A percentile compares a stretch with the other conserved stretches of the same genome.
Conservation (phyloP, 2,113 vertebrate species). For the Campylorhamphus procurvoides region DNA sequence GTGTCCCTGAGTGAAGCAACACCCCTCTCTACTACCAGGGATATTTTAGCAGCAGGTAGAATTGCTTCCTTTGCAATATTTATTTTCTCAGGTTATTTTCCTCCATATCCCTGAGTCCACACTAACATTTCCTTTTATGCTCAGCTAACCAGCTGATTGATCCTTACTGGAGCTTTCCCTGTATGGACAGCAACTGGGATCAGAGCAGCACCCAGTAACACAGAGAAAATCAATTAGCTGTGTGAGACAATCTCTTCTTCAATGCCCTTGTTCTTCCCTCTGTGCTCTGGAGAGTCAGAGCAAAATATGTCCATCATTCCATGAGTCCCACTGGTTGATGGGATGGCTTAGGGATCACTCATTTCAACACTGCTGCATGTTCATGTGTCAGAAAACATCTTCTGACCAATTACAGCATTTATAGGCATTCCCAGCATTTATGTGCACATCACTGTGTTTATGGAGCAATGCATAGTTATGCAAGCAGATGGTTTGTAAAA, state of each 20-base stretch:
- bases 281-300: neutral
- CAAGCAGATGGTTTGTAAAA: neutral
- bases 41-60: neutral
- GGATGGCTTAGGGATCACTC: neutral
- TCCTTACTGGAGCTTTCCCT: slow-evolving; percentile 9
- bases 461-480: neutral
- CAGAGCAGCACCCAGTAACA: neutral
- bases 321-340: neutral
- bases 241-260: neutral
- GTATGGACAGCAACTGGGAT: neutral
- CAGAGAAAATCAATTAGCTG: neutral
- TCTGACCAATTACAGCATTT: neutral
- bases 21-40: neutral
- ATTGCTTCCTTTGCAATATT: slow-evolving; percentile 11
- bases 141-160: slow-evolving; percentile 32
- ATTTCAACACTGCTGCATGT: neutral
- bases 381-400: neutral
- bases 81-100: slow-evolving; percentile 44
- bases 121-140: neutral
- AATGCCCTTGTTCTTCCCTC: neutral
- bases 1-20: neutral
- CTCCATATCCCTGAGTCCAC: neutral
- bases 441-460: rapidly evolving
- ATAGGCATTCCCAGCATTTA: neutral
- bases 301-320: neutral